phyloP scores from a whole-genome alignment of 1,140 invertebrate genomes.

The Papilio helenus region DNA sequence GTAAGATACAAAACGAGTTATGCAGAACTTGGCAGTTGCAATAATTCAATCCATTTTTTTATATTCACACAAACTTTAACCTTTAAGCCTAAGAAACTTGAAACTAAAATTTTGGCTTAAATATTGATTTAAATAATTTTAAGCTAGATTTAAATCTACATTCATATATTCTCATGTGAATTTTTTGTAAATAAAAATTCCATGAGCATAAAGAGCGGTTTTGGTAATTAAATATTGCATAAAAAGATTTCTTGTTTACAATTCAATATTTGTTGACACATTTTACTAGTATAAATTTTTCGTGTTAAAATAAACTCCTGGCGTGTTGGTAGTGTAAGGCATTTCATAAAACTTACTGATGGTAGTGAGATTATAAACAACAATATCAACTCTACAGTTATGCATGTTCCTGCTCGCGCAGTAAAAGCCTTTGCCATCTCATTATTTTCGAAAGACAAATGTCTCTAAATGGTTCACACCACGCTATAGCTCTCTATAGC shows the following conservation, averaged over 20 bases:
- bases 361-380: neutral
- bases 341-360: neutral
- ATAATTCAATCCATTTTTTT: neutral
- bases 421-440: neutral
- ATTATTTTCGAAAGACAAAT: neutral
- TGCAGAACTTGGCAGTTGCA: neutral
- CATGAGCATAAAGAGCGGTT: too few relatives aligned
- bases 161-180: too few relatives aligned
- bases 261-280: too few relatives aligned
- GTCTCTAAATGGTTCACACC: neutral
- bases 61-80: neutral
- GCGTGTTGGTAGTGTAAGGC: too few relatives aligned
- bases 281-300: too few relatives aligned
- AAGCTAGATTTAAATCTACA: neutral
- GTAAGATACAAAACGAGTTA: neutral
- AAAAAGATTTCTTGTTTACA: too few relatives aligned
- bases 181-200: too few relatives aligned
- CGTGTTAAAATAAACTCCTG: too few relatives aligned
- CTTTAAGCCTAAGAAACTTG: neutral
- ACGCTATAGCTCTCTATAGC: neutral
- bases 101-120: neutral
- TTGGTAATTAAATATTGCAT: too few relatives aligned
- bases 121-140: neutral
- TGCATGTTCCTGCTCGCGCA: neutral
- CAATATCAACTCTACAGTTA: too few relatives aligned